phyloP scores from a whole-genome alignment of 1,140 invertebrate genomes.

The Prorops nasuta region DNA sequence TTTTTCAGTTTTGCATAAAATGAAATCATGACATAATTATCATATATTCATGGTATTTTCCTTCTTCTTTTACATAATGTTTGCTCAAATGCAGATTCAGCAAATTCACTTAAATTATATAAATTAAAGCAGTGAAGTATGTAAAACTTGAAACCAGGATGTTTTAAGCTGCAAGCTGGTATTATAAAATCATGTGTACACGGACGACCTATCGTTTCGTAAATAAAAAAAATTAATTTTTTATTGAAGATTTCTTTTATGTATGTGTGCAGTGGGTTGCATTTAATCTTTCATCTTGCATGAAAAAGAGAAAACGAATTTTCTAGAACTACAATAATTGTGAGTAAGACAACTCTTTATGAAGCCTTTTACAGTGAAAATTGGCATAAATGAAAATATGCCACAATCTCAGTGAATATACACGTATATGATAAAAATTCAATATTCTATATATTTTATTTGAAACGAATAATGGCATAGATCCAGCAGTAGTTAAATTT shows the following conservation, averaged over 20 bases:
- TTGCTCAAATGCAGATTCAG: conserved; percentile 13
- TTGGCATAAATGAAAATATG: background rate
- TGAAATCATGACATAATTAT: conserved; percentile 27
- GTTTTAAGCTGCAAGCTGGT: conserved; percentile 5
- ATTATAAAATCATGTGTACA: conserved; percentile 4
- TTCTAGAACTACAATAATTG: background rate
- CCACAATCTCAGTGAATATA: background rate
- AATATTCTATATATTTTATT: background rate
- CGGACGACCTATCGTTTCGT: background rate
- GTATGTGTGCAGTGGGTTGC: background rate
- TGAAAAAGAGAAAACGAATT: background rate
- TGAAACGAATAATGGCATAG: background rate
- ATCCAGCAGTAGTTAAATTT: background rate
- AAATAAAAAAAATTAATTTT: background rate
- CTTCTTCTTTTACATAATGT: conserved; percentile 13
- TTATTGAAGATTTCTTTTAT: background rate
- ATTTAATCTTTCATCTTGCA: background rate
- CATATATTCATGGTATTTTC: conserved; percentile 20
- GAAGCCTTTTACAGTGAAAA: background rate
- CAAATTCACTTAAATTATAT: conserved; percentile 8
- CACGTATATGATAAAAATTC: background rate
- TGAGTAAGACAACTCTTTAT: no score
- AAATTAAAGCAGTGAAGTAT: conserved; percentile 9
- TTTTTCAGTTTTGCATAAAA: conserved; percentile 26
- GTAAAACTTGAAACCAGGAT: conserved; percentile 10